Percentiles rank a stretch among this genome's conserved stretches.
Evolutionary conservation across 2,888 invertebrate species (phyloP).

Genomic region (Entomobrya multifasciata): DNA sequence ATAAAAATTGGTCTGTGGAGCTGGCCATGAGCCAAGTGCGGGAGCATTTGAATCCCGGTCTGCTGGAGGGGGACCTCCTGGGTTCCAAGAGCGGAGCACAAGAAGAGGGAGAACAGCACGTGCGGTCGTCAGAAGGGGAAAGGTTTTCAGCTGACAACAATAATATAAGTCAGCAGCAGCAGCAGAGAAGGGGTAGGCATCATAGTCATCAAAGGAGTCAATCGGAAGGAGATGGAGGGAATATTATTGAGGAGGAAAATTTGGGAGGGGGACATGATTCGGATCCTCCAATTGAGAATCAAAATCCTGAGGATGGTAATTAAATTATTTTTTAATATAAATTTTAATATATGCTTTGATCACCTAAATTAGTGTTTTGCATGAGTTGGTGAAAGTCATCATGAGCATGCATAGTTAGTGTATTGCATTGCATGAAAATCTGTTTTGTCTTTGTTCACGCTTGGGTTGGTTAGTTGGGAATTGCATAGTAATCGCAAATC

Average conservation of each 20-base stretch:
- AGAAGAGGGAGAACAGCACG: slow-evolving; percentile 44
- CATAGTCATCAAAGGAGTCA: neutral
- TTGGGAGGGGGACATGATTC: slow-evolving; percentile 72
- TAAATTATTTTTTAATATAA: neutral
- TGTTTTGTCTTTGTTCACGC: slow-evolving; percentile 44
- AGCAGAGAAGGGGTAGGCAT: neutral
- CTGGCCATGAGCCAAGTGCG: slow-evolving; percentile 78
- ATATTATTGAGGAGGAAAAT: slow-evolving; percentile 8
- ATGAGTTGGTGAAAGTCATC: slow-evolving; percentile 13
- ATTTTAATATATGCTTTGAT: neutral
- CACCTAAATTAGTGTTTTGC: neutral
- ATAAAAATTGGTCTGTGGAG: slow-evolving; percentile 42
- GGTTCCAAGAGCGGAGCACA: slow-evolving; percentile 16
- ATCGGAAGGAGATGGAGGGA: slow-evolving; percentile 23
- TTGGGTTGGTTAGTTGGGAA: neutral
- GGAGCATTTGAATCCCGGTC: slow-evolving; percentile 77
- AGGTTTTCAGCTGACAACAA: slow-evolving; percentile 28
- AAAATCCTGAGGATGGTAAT: slow-evolving; percentile 72
- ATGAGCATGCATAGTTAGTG: too few species aligned
- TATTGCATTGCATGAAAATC: slow-evolving; percentile 16
- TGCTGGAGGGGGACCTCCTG: slow-evolving; percentile 70
- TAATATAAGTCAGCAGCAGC: neutral
- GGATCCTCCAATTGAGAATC: slow-evolving; percentile 77
- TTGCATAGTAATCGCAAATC: neutral
- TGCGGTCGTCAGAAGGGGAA: slow-evolving; percentile 53